Base-by-base conservation (phyloP, 2,797 vertebrate genomes). In the Coregonus suidteri region DNA sequence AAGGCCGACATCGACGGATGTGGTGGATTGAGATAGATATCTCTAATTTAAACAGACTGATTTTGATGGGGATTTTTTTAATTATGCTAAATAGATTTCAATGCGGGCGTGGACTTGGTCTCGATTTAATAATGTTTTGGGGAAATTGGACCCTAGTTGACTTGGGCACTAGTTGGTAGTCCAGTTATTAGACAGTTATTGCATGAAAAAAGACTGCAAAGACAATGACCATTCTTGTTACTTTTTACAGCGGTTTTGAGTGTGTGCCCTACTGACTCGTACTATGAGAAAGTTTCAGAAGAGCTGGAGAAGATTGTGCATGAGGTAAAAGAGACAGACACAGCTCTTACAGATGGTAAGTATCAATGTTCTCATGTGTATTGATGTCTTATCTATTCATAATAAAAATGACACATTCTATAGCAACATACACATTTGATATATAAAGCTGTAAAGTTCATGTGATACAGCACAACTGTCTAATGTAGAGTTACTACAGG, bases 221-320 rank as follows among this genome's bases (percentile, higher is more conserved):
- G 80, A 62, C 1, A 16, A 51, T 11, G 14, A 0, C 6, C 4
- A 25, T 51, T 69, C 15, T 80, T 82, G 9, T 0, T 72, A 4
- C 41, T 73, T 69, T 78, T 64, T 69, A 52, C 79, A 88, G 93
- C 82, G 56, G 85, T 91, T 1, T 30, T 88, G 62, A 91, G 84
- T 1, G 92, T 94, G 3, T 88, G 91, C 70, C 83, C 91, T 0
- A 93, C 87, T 0, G 82, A 90, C 0, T 83, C 83, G 0, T 96
- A 94, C 86, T 97, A 95, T 62, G 84, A 95, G 0, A 94, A 84
- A 3, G 90, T 95, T 64, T 91, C 96, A 0, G 91, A 94, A 59
- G 96, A 96, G 87, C 85, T 95, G 0, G 89, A 95, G 64, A 91
- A 83, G 85, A 95, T 96, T 0, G 90, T 95, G 51, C 90, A 94